Base-by-base conservation (phyloP, 2,888 invertebrate genomes). In the Meteorus cinctellus region DNA sequence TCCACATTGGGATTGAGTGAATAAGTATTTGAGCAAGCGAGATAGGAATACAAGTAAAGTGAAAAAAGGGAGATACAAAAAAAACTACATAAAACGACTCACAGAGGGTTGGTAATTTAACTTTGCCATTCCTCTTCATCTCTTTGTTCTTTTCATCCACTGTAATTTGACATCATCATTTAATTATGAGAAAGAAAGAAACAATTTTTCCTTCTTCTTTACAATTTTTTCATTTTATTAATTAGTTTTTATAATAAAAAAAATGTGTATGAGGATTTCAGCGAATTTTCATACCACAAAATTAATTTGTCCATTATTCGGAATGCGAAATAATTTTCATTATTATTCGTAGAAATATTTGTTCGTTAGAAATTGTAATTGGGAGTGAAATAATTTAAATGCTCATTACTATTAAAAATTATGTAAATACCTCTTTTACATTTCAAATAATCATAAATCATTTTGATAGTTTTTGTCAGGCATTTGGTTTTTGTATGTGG, bases 51-150 rank as follows among this genome's bases (percentile, higher is more conserved):
- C 8, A 24, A 55, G 19, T 55, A 55, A 10, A 55, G n/a, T 55
- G 19, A 19, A 48, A 48, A 45, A 16, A 51, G 51, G 71, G 69
- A 74, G 68, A 67, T 55, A 48, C 73, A 77, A 78, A 41, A 65
- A 10, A 65, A 36, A 34, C 19, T 4, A 55, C 6, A 55, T 19
- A 41, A 65, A 62, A 48, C 16, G 62, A 60, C 59, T 10, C 24
- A 27, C 59, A n/a, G 48, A n/a, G 48, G 48, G 48, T 48, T n/a
- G 48, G 59, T 60, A 60, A 60, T 60, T 29, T 60, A 60, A 27
- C 59, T 27, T 60, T 4, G n/a, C 59, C 29, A 27, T 60, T 60
- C 59, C 27, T 60, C 59, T 60, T 29, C 59, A 24, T 60, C 59
- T 19, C 29, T 29, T 60, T 29, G 59, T 60, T 19, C 27, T 27